phyloP scores from a whole-genome alignment of 1,140 invertebrate species.

The Musca vetustissima region DNA sequence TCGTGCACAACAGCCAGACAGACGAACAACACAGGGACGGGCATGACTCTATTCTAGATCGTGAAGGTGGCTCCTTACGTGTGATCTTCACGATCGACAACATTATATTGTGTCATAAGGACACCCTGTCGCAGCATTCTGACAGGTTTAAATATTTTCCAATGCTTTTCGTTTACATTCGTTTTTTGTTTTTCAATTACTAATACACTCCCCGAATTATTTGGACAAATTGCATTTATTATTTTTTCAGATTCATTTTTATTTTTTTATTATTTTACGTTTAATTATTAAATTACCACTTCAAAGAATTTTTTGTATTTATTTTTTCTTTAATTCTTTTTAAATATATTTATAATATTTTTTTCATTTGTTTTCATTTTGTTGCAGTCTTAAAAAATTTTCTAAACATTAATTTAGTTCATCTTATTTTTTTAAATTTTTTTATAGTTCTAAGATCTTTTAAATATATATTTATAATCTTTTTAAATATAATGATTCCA shows the following conservation, averaged over 20 bases:
- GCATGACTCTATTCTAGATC: too few species aligned
- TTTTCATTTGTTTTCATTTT: slow-evolving; percentile 10
- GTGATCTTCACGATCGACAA: too few species aligned
- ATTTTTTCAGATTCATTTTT: slow-evolving; percentile 6
- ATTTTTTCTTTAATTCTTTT: slow-evolving; percentile 40
- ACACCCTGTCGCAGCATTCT: too few species aligned
- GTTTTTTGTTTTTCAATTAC: too few species aligned
- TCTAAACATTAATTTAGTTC: slow-evolving; percentile 19
- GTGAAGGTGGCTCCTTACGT: too few species aligned
- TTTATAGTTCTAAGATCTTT: background rate
- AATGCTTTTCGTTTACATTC: too few species aligned
- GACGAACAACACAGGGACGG: too few species aligned
- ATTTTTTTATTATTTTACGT: slow-evolving; percentile 7
- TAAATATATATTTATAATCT: background rate
- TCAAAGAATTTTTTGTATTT: slow-evolving; percentile 45
- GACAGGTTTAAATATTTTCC: too few species aligned
- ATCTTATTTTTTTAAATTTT: slow-evolving; percentile 9
- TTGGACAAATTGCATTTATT: too few species aligned
- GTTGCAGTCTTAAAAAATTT: slow-evolving; percentile 25
- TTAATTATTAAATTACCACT: slow-evolving; percentile 33
- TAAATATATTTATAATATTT: slow-evolving; percentile 38
- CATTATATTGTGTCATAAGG: too few species aligned
- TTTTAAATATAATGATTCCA: slow-evolving; percentile 9
- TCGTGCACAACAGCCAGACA: too few species aligned
- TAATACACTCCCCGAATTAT: too few species aligned